Evolutionary conservation across 1,140 invertebrate genomes (phyloP).

Genomic region (Antheraea mylitta): DNA sequence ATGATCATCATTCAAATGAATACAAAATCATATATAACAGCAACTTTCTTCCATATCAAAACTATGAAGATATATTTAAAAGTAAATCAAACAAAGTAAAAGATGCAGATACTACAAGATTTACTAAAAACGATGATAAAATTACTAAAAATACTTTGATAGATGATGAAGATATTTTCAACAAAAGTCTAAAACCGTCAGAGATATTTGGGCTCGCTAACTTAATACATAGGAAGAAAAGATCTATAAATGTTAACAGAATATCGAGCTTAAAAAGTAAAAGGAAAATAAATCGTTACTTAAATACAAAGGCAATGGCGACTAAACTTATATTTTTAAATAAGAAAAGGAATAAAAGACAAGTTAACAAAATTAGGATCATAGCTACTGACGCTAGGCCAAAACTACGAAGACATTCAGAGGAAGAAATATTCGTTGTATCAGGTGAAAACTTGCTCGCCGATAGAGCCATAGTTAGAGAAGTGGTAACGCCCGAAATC

Average conservation of each 20-base stretch:
- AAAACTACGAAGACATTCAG: conserved; percentile 21
- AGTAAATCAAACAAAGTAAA: conserved; percentile 7
- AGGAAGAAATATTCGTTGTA: conserved; percentile 39
- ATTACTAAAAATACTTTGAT: conserved; percentile 22
- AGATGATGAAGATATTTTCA: conserved; percentile 36
- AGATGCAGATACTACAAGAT: conserved; percentile 17
- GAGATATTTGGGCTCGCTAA: conserved; percentile 42
- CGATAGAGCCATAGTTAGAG: conserved; percentile 41
- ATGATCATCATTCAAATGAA: conserved; percentile 38
- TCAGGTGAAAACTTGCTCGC: conserved; percentile 52
- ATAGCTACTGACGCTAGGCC: conserved; percentile 38
- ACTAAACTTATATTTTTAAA: conserved; percentile 46
- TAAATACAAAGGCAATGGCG: conserved; percentile 51
- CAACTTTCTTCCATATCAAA: conserved; percentile 26
- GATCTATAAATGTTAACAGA: conserved; percentile 40
- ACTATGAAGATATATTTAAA: conserved; percentile 35
- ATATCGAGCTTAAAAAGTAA: conserved; percentile 51
- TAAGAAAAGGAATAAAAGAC: conserved; percentile 57
- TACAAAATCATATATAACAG: conserved; percentile 35
- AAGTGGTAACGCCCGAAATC: conserved; percentile 31
- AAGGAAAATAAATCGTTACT: conserved; percentile 46
- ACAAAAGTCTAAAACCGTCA: conserved; percentile 38
- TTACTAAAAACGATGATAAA: conserved; percentile 19
- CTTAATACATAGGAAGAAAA: conserved; percentile 40
- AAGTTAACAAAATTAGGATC: conserved; percentile 58